Base-by-base conservation (phyloP, 2,888 invertebrate species). In the Leptogaster cylindrica region DNA sequence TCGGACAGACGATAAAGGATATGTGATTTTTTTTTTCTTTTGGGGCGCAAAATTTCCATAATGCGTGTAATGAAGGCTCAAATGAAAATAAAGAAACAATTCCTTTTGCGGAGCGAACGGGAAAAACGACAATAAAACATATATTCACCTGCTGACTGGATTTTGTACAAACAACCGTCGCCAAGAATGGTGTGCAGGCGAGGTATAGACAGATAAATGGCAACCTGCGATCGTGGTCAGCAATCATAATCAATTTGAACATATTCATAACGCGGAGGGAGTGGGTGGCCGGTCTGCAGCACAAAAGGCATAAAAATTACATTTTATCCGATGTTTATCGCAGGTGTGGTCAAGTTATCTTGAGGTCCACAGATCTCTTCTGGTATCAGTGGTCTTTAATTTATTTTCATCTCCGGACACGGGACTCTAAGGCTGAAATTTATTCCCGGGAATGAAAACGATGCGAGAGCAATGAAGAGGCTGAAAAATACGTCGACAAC, bases 191-290 rank as follows among this genome's bases (percentile, higher is more conserved):
- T 10, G 25, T 39, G 39, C 16, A 23, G 39, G 58, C 23, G 39
- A 58, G 41, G 27, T 25, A 58, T 25, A 46, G 63, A 46, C 46
- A 36, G 48, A 65, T 66, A 55, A 64, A 69, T 67, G 67, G 66
- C 41, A 64, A 66, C 46, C 52, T 55, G 69, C 51, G 41, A 69
- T 69, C 66, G 46, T 58, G 61, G 36, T 55, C 51, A 51, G 61
- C 41, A 67, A 69, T 67, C 69, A 69, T 69, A 69, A 69, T 69
- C 69, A 69, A 67, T 67, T 69, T 69, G 58, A 69, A 65, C 67
- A 67, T 67, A 67, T 69, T 69, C 67, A 67, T 69, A 69, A 69
- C 23, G 48, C 52, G 23, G 41, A 64, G 33, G 58, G 64, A 64
- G 68, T 68, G 64, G 68, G 68, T 68, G 68, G 68, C 64, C 68